phyloP scores from a whole-genome alignment of 2,888 invertebrate genomes.

The Microctonus brassicae region DNA sequence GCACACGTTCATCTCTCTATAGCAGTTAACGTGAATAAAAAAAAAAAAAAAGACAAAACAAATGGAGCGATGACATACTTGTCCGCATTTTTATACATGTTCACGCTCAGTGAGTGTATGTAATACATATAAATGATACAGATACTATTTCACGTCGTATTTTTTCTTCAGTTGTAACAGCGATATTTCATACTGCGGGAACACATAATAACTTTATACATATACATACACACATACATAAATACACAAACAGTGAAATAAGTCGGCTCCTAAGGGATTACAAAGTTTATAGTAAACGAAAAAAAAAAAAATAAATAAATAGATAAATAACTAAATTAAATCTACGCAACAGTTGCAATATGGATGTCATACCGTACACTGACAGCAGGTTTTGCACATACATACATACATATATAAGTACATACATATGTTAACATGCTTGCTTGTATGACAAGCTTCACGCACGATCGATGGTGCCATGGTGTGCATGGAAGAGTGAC shows the following conservation, averaged over 20 bases:
- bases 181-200: too few species aligned
- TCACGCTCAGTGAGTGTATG: neutral
- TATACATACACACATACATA: too few species aligned
- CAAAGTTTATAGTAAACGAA: too few species aligned
- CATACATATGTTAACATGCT: neutral
- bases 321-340: neutral
- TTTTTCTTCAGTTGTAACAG: too few species aligned
- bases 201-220: neutral
- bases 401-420: neutral
- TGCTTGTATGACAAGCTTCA: slow-evolving; percentile 10
- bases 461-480: slow-evolving; percentile 47
- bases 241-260: too few species aligned
- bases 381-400: neutral
- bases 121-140: neutral
- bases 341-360: neutral
- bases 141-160: neutral
- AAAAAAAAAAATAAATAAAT: neutral
- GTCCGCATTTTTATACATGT: slow-evolving; percentile 20
- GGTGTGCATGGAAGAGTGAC: slow-evolving; percentile 41
- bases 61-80: slow-evolving; percentile 14
- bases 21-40: slow-evolving; percentile 10
- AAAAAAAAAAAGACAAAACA: neutral
- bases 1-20: slow-evolving; percentile 18
- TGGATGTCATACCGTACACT: too few species aligned
- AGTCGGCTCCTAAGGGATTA: too few species aligned